Evolutionary conservation across 2,888 invertebrate genomes (phyloP).

Genomic region (Drosophila buzzatii): DNA sequence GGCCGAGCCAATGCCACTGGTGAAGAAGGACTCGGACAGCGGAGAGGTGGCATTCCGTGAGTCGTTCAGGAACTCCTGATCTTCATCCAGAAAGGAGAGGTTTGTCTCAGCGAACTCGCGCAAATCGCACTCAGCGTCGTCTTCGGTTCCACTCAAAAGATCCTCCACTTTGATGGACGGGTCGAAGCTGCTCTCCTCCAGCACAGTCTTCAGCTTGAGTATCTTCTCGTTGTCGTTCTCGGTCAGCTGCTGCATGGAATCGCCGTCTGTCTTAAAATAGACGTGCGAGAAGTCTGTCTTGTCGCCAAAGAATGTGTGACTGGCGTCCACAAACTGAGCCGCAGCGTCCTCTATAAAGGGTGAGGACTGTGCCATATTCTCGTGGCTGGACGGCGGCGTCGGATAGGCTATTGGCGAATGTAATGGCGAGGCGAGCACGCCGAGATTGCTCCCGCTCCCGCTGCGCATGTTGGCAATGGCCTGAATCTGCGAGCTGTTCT

Average conservation of each 20-base stretch:
- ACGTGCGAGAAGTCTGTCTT: conserved; percentile 81
- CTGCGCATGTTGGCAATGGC: conserved; percentile 83
- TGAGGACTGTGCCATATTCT: conserved; percentile 87
- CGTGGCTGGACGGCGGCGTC: conserved; percentile 95
- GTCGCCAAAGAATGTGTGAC: conserved; percentile 84
- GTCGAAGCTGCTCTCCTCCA: conserved; percentile 83
- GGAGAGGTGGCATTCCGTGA: conserved; percentile 92
- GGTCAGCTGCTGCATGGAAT: conserved; percentile 65
- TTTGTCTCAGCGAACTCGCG: conserved; percentile 85
- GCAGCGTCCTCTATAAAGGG: conserved; percentile 85
- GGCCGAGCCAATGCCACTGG: conserved; percentile 92
- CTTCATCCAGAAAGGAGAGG: conserved; percentile 85
- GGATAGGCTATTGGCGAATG: conserved; percentile 92
- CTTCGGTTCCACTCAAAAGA: conserved; percentile 80
- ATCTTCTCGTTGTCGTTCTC: conserved; percentile 85
- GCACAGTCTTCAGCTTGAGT: conserved; percentile 84
- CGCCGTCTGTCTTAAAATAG: conserved; percentile 79
- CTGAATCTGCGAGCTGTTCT: conserved; percentile 83
- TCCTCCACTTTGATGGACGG: conserved; percentile 84
- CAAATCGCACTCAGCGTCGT: conserved; percentile 83
- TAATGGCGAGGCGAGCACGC: conserved; percentile 87
- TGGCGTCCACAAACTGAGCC: conserved; percentile 82
- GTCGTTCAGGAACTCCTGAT: conserved; percentile 86
- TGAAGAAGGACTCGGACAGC: conserved; percentile 93
- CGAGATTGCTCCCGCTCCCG: conserved; percentile 83